These are phyloP conservation scores for Agrochola litura DNA, from an alignment of 2,888 invertebrate genomes.

Conservation along the genomic window DNA sequence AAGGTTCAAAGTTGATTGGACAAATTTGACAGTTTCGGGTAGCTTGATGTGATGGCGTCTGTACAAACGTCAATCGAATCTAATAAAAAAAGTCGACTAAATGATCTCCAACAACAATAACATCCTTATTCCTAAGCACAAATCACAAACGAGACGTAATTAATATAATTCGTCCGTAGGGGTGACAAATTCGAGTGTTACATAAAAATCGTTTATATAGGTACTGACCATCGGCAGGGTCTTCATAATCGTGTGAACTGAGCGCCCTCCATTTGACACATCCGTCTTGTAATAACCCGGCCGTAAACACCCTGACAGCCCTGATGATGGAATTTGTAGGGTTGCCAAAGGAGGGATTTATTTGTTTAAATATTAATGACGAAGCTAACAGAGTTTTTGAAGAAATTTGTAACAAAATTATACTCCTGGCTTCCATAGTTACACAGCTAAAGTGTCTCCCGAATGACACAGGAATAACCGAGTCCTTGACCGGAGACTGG, in stretches of 20 bases:
- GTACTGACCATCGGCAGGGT: conserved; percentile 54
- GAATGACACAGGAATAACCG: not conserved
- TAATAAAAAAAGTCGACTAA: not conserved
- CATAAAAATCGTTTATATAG: conserved; percentile 41
- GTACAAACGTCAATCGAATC: not conserved
- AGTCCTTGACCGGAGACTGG: not conserved
- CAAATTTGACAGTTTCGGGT: too few species aligned
- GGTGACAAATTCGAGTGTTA: conserved; percentile 43
- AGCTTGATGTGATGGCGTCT: too few species aligned
- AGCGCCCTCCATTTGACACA: conserved; percentile 77
- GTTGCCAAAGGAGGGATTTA: conserved; percentile 53
- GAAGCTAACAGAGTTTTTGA: not conserved
- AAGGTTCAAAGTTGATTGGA: too few species aligned
- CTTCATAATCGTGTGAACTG: conserved; percentile 79
- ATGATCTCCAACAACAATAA: conserved; percentile 13
- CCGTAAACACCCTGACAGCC: conserved; percentile 69
- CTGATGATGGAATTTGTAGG: conserved; percentile 68
- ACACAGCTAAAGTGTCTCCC: not conserved
- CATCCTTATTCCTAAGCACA: conserved; percentile 39
- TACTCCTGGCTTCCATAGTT: not conserved
- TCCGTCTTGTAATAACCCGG: conserved; percentile 79
- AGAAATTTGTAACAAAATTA: not conserved
- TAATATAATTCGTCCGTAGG: conserved; percentile 53
- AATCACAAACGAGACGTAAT: conserved; percentile 51
- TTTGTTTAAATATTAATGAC: conserved; percentile 2